Conservation (phyloP, 2,888 invertebrate genomes). For the Xestia ashworthii region DNA sequence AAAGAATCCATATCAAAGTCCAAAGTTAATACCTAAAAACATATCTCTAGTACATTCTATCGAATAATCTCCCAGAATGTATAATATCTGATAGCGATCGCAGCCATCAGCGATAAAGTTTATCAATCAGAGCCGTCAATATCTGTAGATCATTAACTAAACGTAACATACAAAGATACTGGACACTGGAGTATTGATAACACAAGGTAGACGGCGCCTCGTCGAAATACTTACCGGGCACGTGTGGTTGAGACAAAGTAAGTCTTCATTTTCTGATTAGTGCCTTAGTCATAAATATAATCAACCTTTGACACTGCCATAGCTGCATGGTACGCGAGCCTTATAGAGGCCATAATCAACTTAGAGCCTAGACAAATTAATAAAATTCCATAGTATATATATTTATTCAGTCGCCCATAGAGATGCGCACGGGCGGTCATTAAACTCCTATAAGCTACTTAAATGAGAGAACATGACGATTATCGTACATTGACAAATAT, state of each 20-base stretch:
- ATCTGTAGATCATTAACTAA: conserved; percentile 63
- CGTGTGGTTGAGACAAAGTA: not conserved
- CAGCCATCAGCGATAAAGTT: conserved; percentile 48
- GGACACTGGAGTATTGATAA: conserved; percentile 37
- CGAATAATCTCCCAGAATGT: conserved; percentile 26
- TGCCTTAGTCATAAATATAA: not conserved
- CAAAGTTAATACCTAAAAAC: not conserved
- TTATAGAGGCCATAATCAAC: not conserved
- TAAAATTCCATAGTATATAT: not conserved
- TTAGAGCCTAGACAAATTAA: not conserved
- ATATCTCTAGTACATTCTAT: not conserved
- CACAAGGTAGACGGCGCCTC: conserved; percentile 13
- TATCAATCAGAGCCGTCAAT: conserved; percentile 59
- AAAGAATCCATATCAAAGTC: not conserved
- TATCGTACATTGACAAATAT: not conserved
- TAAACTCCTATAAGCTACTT: not conserved
- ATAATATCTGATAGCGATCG: conserved; percentile 40
- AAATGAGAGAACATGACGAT: not conserved
- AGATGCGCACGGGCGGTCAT: not conserved
- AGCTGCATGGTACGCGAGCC: not conserved
- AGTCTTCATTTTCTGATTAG: not conserved
- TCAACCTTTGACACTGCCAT: not conserved
- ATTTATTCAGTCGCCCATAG: not conserved
- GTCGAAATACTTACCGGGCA: not conserved
- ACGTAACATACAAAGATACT: conserved; percentile 42